A percentile compares a stretch with the other conserved stretches of the same genome.
phyloP scores from a whole-genome alignment of 2,888 invertebrate species.

The Hyposoter didymator region DNA sequence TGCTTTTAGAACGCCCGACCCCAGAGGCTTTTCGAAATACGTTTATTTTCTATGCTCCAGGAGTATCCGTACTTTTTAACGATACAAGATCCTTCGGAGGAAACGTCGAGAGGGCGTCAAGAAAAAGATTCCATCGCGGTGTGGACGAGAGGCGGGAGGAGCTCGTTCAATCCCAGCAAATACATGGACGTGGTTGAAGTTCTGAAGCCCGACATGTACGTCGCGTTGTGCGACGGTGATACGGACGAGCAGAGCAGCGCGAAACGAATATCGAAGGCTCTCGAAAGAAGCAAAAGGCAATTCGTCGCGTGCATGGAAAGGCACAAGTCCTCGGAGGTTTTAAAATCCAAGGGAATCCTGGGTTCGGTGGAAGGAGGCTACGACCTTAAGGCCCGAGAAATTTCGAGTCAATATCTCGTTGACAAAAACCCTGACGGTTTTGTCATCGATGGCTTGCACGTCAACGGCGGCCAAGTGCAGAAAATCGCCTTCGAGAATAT shows the following conservation, averaged over 20 bases:
- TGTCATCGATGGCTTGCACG: slow-evolving; percentile 93
- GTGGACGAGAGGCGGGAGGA: slow-evolving; percentile 92
- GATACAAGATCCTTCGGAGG: slow-evolving; percentile 89
- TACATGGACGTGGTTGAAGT: slow-evolving; percentile 92
- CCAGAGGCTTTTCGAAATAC: not conserved
- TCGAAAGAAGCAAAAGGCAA: slow-evolving; percentile 88
- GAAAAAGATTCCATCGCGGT: slow-evolving; percentile 89
- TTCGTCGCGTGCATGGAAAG: slow-evolving; percentile 89
- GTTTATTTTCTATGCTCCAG: slow-evolving; percentile 77
- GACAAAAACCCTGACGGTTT: slow-evolving; percentile 89
- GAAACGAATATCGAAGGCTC: slow-evolving; percentile 90
- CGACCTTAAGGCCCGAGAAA: slow-evolving; percentile 87
- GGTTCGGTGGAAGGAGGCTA: slow-evolving; percentile 92
- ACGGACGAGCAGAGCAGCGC: slow-evolving; percentile 88
- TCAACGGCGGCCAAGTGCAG: slow-evolving; percentile 88
- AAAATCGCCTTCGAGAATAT: slow-evolving; percentile 85
- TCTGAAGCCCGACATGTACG: slow-evolving; percentile 93
- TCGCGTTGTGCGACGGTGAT: slow-evolving; percentile 92
- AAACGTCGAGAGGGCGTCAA: slow-evolving; percentile 90
- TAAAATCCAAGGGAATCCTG: slow-evolving; percentile 86
- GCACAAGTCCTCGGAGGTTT: slow-evolving; percentile 86
- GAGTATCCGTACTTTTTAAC: slow-evolving; percentile 85
- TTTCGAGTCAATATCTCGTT: slow-evolving; percentile 87
- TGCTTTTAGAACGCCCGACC: too few relatives aligned
- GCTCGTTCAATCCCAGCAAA: slow-evolving; percentile 87